Evolutionary conservation across 2,113 vertebrate species (phyloP), one percentile per base, ranked within the genome.

Genomic region (Tenrec ecaudatus): DNA sequence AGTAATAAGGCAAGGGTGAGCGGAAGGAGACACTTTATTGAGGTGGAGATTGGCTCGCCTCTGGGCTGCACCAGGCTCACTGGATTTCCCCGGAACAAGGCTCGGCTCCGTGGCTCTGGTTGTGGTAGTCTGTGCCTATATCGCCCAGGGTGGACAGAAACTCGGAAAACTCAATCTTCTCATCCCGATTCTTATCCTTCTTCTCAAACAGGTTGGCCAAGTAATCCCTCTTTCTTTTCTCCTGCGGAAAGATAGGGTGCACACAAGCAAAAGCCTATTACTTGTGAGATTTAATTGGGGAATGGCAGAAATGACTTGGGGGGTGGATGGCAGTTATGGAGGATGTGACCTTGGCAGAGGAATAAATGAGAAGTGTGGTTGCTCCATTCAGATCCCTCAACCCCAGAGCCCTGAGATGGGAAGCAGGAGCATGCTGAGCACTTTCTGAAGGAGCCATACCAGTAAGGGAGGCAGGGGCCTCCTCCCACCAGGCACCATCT

Each of bases 61-160:
- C 20, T 20, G 8, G 64, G 6, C 22, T 62, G 76, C 31, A 1
- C 1, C 2, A 3, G 19, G 36, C 4, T 95, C 79, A 84, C 19
- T 93, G 40, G 8, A 2, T 5, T 16, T 1, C 53, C 9, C 15
- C n/a, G 0, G 83, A 47, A 12, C 83, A 80, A 66, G 33, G n/a
- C 0, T 8, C 0, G 0, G 0, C 40, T 11, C 77, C 22, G 0
- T 88, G 94, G 53, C 82, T 90, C 1, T 81, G 58, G 3, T 68
- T 14, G 80, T 91, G 66, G 6, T 53, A 88, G 75, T 91, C 53
- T 0, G 5, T 40, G 47, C 66, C 75, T 3, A 85, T 19, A 2
- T 33, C 57, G 0, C 40, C 58, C 25, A 88, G 0, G 1, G 69
- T 1, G 47, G 89, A 91, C 1, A 88, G 43, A 20, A 85, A 81